Conservation (phyloP, 2,797 vertebrate species). For the Taenioides sp. region DNA sequence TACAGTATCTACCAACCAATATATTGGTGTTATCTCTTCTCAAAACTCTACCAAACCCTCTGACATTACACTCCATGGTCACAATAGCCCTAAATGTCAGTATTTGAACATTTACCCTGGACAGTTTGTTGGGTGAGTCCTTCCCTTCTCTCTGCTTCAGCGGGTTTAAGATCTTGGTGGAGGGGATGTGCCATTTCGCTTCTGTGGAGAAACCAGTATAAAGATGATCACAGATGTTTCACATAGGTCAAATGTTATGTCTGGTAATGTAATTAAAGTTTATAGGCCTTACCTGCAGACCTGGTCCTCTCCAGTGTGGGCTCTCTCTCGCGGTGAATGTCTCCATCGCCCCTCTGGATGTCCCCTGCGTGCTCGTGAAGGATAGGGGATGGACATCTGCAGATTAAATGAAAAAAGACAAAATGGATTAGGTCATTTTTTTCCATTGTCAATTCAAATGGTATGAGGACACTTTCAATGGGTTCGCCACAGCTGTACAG, state of each 20-base stretch:
- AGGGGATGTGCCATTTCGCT: constrained; percentile 90
- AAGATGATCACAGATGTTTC: constrained; percentile 7
- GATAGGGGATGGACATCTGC: constrained; percentile 90
- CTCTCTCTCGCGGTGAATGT: constrained; percentile 85
- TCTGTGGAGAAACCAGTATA: constrained; percentile 73
- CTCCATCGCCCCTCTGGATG: constrained; percentile 79
- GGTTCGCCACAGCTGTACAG: constrained; percentile 42
- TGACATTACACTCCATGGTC: not conserved
- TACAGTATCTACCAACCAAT: no score
- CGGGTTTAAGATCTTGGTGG: constrained; percentile 89
- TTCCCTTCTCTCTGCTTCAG: constrained; percentile 90
- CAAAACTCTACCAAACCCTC: not conserved
- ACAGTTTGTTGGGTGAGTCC: constrained; percentile 90
- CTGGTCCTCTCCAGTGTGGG: constrained; percentile 84
- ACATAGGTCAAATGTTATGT: not conserved
- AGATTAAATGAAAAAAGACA: constrained; percentile 14
- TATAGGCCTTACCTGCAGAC: constrained; percentile 72
- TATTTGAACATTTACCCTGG: constrained; percentile 82
- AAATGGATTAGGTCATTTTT: constrained; percentile 16
- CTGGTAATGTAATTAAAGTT: not conserved
- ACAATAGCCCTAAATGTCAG: constrained; percentile 14
- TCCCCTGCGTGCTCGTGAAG: constrained; percentile 84
- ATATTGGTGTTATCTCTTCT: not conserved
- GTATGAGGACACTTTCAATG: constrained; percentile 33
- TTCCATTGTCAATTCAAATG: constrained; percentile 17